These are phyloP conservation scores for Timema cristinae DNA, from an alignment of 2,888 invertebrate genomes.

Conservation along the genomic window DNA sequence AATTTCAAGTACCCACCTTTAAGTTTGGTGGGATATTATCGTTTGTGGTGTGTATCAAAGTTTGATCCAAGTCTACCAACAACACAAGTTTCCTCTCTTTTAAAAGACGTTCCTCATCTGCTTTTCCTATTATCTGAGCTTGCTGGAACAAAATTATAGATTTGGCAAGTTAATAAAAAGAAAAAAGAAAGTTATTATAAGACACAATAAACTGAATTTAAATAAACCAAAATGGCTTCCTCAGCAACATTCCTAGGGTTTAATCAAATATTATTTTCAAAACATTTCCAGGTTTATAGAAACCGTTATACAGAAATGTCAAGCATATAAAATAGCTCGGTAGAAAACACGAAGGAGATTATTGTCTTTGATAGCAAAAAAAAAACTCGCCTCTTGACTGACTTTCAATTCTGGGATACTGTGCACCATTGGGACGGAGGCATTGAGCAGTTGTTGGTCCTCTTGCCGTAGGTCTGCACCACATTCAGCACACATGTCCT, in stretches of 20 bases:
- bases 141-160: constrained; percentile 50
- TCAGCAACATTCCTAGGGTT: too few species aligned
- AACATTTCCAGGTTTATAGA: neutral
- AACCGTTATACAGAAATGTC: neutral
- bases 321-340: neutral
- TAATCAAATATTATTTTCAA: too few species aligned
- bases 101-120: constrained; percentile 83
- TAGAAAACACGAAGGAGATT: too few species aligned
- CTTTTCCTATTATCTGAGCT: constrained; percentile 85
- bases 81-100: constrained; percentile 84
- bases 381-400: constrained; percentile 56
- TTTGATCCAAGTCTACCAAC: constrained; percentile 97
- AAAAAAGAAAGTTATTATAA: constrained; percentile 27
- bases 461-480: constrained; percentile 87
- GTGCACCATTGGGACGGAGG: constrained; percentile 96
- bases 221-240: too few species aligned
- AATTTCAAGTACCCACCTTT: constrained; percentile 60
- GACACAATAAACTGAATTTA: neutral
- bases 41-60: constrained; percentile 97
- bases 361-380: too few species aligned
- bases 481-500: constrained; percentile 98
- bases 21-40: constrained; percentile 88
- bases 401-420: constrained; percentile 96
- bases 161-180: too few species aligned
- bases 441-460: constrained; percentile 52